A percentile compares a stretch with the other conserved stretches of the same genome.
phyloP scores from a whole-genome alignment of 2,888 invertebrate genomes.

The Crioceris asparagi region DNA sequence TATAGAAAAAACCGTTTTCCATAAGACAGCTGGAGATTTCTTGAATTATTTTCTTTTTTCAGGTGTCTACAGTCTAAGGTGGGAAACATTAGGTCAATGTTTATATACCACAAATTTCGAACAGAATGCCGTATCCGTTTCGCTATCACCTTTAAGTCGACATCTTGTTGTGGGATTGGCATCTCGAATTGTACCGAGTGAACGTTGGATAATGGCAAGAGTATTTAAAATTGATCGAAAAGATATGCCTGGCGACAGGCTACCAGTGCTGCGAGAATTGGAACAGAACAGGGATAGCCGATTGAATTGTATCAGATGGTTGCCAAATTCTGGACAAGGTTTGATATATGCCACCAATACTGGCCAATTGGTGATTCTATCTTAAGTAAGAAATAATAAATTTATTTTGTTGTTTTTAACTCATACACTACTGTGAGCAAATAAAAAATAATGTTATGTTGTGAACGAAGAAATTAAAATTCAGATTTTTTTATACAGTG shows the following conservation, averaged over 20 bases:
- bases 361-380: constrained; percentile 53
- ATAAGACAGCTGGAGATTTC: too few species aligned
- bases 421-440: too few species aligned
- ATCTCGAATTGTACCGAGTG: constrained; percentile 49
- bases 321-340: constrained; percentile 73
- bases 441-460: too few species aligned
- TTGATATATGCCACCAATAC: constrained; percentile 78
- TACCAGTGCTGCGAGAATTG: constrained; percentile 52
- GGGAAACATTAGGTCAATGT: constrained; percentile 64
- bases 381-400: not conserved
- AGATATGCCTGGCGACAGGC: constrained; percentile 28
- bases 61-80: constrained; percentile 72
- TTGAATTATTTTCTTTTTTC: constrained; percentile 16
- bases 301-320: constrained; percentile 76
- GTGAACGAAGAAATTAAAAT: too few species aligned
- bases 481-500: too few species aligned
- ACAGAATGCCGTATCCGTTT: constrained; percentile 74
- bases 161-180: constrained; percentile 74
- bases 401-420: too few species aligned
- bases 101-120: constrained; percentile 67
- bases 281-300: constrained; percentile 50
- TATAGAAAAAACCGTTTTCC: too few species aligned
- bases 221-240: constrained; percentile 37
- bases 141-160: constrained; percentile 69
- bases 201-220: constrained; percentile 36